These are phyloP conservation scores for Procavia capensis DNA, from an alignment of 2,113 vertebrate species.

Conservation along the genomic window DNA sequence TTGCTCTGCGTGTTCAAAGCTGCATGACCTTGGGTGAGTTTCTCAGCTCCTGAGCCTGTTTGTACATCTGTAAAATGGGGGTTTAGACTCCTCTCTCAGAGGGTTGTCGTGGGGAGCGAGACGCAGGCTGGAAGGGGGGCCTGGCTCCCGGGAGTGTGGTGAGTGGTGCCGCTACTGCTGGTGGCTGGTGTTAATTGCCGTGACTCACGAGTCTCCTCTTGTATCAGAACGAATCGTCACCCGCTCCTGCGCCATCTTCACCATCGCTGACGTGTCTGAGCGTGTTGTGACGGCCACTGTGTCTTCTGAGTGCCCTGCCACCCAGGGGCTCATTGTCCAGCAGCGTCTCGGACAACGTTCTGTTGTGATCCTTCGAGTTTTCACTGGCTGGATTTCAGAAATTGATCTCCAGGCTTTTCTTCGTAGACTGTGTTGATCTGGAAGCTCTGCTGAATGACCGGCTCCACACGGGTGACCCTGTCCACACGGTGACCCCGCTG, in stretches of 20 bases:
- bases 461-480: too few relatives aligned
- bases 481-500: not conserved
- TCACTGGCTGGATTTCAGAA: not conserved
- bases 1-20: fast-evolving
- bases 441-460: not conserved
- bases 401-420: not conserved
- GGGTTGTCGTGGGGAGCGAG: not conserved
- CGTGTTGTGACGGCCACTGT: not conserved
- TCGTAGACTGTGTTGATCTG: not conserved
- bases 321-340: not conserved
- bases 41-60: not conserved
- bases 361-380: not conserved
- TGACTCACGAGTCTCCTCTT: too few relatives aligned
- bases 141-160: not conserved
- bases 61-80: not conserved
- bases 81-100: too few relatives aligned
- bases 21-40: fast-evolving
- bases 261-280: too few relatives aligned
- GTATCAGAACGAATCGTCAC: too few relatives aligned
- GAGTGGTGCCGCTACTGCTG: not conserved
- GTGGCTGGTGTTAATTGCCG: not conserved
- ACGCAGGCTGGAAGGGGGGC: not conserved
- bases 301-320: not conserved
- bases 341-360: not conserved
- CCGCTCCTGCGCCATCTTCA: too few relatives aligned